Evolutionary conservation across 2,113 vertebrate species (phyloP).

Genomic region (Melanostigma gelatinosum): DNA sequence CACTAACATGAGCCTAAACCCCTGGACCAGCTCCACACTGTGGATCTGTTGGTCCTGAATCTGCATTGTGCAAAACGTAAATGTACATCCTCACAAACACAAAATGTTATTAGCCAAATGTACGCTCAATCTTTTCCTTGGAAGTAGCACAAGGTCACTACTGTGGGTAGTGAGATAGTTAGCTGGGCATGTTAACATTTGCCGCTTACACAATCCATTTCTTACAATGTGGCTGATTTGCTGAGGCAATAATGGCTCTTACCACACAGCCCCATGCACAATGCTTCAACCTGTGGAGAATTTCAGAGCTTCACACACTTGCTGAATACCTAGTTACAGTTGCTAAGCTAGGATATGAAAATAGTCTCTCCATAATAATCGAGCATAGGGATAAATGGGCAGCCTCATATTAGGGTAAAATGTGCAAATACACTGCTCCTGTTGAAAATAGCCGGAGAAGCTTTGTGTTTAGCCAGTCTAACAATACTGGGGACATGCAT

Average conservation of each 20-base stretch:
- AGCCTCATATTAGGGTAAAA: not conserved
- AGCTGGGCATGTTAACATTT: not conserved
- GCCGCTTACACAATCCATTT: not conserved
- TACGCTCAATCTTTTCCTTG: not conserved
- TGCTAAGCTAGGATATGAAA: not conserved
- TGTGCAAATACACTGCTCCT: not conserved
- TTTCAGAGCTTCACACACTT: slow-evolving; percentile 1
- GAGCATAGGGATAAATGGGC: not conserved
- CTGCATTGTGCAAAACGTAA: not conserved
- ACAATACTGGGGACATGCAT: slow-evolving; percentile 2
- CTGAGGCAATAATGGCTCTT: not conserved
- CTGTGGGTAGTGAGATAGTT: not conserved
- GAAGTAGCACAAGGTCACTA: not conserved
- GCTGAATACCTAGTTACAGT: not conserved
- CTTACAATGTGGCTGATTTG: not conserved
- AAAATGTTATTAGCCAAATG: too few species aligned
- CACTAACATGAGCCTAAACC: not conserved
- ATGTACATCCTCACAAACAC: not conserved
- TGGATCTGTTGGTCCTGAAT: not conserved
- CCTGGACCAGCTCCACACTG: too few species aligned
- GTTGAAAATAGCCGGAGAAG: not conserved
- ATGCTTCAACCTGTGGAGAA: not conserved
- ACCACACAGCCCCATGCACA: not conserved
- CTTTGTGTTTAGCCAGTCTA: not conserved
- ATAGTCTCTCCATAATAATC: not conserved